Percentiles rank a stretch among this genome's conserved stretches.
phyloP scores from a whole-genome alignment of 2,888 invertebrate species.

The Eledona agricola region DNA sequence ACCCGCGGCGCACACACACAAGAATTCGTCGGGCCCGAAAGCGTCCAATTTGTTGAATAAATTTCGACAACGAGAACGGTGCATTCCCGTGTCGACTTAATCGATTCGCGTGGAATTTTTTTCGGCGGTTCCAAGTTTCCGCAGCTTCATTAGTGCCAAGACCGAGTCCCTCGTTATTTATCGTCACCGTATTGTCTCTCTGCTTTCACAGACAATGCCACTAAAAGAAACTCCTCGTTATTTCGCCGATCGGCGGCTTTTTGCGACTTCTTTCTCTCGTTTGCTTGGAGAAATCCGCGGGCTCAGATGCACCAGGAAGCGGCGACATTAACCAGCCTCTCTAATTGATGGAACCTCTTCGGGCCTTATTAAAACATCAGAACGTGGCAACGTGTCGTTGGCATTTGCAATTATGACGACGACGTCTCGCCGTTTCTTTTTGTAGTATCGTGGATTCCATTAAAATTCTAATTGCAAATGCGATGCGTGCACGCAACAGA shows the following conservation, averaged over 20 bases:
- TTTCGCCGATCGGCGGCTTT: conserved; percentile 17
- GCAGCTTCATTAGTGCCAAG: conserved; percentile 21
- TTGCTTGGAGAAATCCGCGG: not conserved
- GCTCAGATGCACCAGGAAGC: conserved; percentile 3
- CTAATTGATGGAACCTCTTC: conserved; percentile 20
- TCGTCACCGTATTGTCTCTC: conserved; percentile 20
- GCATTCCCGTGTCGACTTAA: conserved; percentile 7
- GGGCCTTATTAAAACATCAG: conserved; percentile 28
- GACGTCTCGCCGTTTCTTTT: conserved; percentile 28
- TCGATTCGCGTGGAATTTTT: conserved; percentile 8
- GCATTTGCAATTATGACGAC: conserved; percentile 27
- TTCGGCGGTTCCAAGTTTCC: conserved; percentile 9
- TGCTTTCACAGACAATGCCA: conserved; percentile 17
- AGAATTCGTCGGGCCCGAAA: no score
- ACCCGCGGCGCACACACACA: no score
- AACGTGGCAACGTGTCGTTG: conserved; percentile 4
- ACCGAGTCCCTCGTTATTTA: conserved; percentile 26
- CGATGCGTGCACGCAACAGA: conserved; percentile 25
- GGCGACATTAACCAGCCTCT: no score
- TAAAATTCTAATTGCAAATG: conserved; percentile 28
- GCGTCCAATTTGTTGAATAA: conserved; percentile 9
- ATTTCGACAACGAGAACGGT: conserved; percentile 1
- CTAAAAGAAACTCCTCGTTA: conserved; percentile 25
- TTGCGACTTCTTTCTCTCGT: conserved; percentile 1
- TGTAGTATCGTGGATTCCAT: conserved; percentile 14